A percentile compares a stretch with the other conserved stretches of the same genome.
Conservation (phyloP, 2,797 vertebrate species). For the Harpagifer antarcticus region DNA sequence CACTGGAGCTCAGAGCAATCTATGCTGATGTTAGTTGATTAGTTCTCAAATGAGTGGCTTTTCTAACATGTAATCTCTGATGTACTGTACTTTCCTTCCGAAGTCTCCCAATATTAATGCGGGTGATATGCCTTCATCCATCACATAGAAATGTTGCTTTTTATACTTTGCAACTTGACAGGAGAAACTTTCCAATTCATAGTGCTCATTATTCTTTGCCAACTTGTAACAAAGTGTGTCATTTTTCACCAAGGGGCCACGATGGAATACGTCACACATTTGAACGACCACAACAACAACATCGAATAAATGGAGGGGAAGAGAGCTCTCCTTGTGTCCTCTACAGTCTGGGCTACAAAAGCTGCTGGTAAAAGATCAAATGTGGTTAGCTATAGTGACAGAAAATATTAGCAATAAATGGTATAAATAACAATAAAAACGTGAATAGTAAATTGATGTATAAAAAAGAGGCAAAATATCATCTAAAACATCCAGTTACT, state of each 20-base stretch:
- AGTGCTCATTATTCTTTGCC: constrained; percentile 50
- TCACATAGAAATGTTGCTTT: constrained; percentile 26
- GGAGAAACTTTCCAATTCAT: constrained; percentile 14
- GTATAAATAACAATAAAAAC: constrained; percentile 7
- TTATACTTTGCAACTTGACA: neutral
- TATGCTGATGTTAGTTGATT: constrained; percentile 42
- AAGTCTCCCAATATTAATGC: constrained; percentile 13
- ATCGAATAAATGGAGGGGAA: constrained; percentile 72
- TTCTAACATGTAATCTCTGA: constrained; percentile 23
- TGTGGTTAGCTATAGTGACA: constrained; percentile 62
- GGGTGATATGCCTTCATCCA: constrained; percentile 1
- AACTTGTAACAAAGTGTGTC: constrained; percentile 64
- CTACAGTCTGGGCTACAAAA: constrained; percentile 73
- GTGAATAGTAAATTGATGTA: constrained; percentile 26
- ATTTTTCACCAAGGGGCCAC: constrained; percentile 80
- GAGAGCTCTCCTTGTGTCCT: constrained; percentile 78
- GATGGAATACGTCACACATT: constrained; percentile 74
- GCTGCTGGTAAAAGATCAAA: constrained; percentile 79
- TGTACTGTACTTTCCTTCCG: constrained; percentile 9
- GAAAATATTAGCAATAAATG: constrained; percentile 18
- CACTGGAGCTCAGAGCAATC: constrained; percentile 42
- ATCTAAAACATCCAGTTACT: constrained; percentile 20
- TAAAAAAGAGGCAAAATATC: constrained; percentile 29
- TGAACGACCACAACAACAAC: constrained; percentile 75
- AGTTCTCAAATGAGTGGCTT: constrained; percentile 38